Conservation (phyloP, 1,140 invertebrate genomes). For the Drosophila fuyamai region DNA sequence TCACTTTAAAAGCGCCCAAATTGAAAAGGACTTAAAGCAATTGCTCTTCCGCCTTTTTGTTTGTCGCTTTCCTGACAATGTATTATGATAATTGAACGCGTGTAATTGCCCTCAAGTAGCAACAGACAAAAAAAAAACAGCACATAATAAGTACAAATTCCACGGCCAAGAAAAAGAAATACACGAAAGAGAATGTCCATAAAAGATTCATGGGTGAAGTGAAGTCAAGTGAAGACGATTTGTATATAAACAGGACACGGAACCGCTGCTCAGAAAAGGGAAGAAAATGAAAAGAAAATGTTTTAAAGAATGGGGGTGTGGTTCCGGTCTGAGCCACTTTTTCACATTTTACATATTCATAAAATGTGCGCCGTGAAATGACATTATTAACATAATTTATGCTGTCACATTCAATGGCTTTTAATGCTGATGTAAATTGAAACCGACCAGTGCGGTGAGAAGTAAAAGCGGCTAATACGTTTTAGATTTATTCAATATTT, state of each 20-base stretch:
- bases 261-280: conserved; percentile 18
- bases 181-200: conserved; percentile 50
- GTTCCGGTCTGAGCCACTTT: conserved; percentile 18
- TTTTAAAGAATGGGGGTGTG: background rate
- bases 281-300: conserved; percentile 1
- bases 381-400: conserved; percentile 84
- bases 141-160: conserved; percentile 44
- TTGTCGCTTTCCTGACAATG: conserved; percentile 63
- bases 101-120: conserved; percentile 80
- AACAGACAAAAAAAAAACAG: conserved; percentile 41
- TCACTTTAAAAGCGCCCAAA: conserved; percentile 70
- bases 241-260: conserved; percentile 54
- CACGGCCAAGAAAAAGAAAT: conserved; percentile 25
- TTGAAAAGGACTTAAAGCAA: conserved; percentile 66
- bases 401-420: conserved; percentile 79
- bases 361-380: conserved; percentile 75
- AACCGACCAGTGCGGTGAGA: conserved; percentile 36
- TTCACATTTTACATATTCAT: conserved; percentile 74
- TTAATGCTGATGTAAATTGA: conserved; percentile 71
- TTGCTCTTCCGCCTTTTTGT: conserved; percentile 21
- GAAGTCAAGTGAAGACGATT: conserved; percentile 74
- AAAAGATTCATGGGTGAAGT: conserved; percentile 69
- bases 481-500: background rate
- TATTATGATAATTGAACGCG: conserved; percentile 84
- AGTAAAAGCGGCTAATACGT: background rate